These are phyloP conservation scores for Chloroclystis v-ata DNA, from an alignment of 2,888 invertebrate genomes.

Conservation along the genomic window DNA sequence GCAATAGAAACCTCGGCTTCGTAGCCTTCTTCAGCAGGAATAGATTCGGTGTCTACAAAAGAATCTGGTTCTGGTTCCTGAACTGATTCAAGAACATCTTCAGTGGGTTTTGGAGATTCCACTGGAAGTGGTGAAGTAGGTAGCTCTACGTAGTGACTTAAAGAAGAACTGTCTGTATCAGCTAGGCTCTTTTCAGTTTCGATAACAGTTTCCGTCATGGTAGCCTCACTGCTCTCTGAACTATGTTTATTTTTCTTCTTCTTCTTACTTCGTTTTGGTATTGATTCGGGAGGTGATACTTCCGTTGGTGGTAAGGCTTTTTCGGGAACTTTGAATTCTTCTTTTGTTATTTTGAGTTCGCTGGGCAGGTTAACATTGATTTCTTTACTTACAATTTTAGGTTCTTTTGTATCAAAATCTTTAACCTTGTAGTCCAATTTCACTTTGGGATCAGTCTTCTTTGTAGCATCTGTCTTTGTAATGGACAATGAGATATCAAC, in stretches of 20 bases:
- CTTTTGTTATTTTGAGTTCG: slow-evolving; percentile 47
- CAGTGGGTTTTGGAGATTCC: slow-evolving; percentile 64
- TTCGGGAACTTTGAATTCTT: slow-evolving; percentile 41
- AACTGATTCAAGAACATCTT: slow-evolving; percentile 33
- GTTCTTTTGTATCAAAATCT: slow-evolving; percentile 42
- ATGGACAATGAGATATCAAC: slow-evolving; percentile 61
- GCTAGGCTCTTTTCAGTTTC: slow-evolving; percentile 60
- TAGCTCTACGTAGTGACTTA: slow-evolving; percentile 65
- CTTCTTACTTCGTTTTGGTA: slow-evolving; percentile 78
- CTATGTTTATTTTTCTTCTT: slow-evolving; percentile 80
- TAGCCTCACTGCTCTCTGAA: slow-evolving; percentile 46
- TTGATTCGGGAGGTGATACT: slow-evolving; percentile 36
- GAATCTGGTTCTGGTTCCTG: slow-evolving; percentile 57
- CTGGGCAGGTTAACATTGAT: slow-evolving; percentile 56
- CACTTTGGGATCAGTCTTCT: slow-evolving; percentile 50
- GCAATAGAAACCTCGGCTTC: slow-evolving; percentile 82
- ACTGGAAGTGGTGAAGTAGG: slow-evolving; percentile 68
- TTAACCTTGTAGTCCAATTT: slow-evolving; percentile 56
- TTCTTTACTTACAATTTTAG: slow-evolving; percentile 57
- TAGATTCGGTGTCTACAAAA: slow-evolving; percentile 62
- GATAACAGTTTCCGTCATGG: slow-evolving; percentile 39
- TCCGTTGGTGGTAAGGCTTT: slow-evolving; percentile 48
- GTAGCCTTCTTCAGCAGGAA: slow-evolving; percentile 81
- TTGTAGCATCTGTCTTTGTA: slow-evolving; percentile 42
- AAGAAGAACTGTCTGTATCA: slow-evolving; percentile 63